Percentiles rank a stretch among this genome's conserved stretches.
Evolutionary conservation across 2,113 vertebrate genomes (phyloP).

Genomic region (Colossoma macropomum): DNA sequence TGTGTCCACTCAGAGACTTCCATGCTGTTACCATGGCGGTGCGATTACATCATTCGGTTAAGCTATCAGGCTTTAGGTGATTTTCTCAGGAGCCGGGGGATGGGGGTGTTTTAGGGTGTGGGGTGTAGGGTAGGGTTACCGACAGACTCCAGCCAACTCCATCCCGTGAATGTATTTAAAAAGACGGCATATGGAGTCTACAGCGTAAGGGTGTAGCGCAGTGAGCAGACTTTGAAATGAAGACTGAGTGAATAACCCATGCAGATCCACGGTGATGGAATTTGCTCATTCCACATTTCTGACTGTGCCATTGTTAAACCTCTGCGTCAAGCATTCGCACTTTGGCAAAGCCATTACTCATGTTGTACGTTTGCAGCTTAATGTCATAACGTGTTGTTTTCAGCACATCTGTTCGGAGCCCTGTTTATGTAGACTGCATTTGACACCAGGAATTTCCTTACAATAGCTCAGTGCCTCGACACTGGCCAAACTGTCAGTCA

Average conservation of each 20-base stretch:
- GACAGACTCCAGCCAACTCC: slow-evolving; percentile 9
- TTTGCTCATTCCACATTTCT: slow-evolving; percentile 7
- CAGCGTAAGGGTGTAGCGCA: neutral
- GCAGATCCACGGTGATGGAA: neutral
- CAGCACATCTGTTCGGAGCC: neutral
- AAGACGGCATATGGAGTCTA: neutral
- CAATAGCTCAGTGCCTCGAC: neutral
- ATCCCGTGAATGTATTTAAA: neutral
- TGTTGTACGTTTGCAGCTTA: neutral
- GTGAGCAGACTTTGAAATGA: slow-evolving; percentile 1
- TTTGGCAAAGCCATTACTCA: neutral
- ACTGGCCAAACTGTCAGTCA: slow-evolving; percentile 1
- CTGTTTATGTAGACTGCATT: neutral
- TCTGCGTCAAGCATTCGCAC: neutral
- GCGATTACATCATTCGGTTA: slow-evolving; percentile 44
- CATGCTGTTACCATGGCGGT: slow-evolving; percentile 47
- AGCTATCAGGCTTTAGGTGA: slow-evolving; percentile 30
- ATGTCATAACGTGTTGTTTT: neutral
- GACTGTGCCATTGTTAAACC: neutral
- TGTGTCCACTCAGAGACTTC: neutral
- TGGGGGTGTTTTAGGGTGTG: slow-evolving; percentile 11
- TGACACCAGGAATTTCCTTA: slow-evolving; percentile 3
- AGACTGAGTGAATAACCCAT: neutral
- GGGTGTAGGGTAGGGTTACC: slow-evolving; percentile 40
- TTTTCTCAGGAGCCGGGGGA: slow-evolving; percentile 31